Base-by-base conservation (phyloP, 1,140 invertebrate genomes). In the Hylaeus anthracinus region DNA sequence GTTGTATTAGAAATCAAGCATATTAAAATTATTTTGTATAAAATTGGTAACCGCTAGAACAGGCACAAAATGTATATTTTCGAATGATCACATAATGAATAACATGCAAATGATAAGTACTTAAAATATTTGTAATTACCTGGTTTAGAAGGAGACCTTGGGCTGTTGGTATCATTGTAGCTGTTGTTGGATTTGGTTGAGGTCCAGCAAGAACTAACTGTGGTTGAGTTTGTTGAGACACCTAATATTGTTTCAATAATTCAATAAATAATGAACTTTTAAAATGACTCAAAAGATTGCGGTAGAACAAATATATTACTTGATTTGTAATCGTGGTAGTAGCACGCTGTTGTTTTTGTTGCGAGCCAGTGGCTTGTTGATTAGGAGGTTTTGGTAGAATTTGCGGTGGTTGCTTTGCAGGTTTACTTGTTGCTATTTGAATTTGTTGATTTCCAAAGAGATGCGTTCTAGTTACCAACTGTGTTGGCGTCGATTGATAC, bases 381-480 rank as follows among this genome's bases (percentile, higher is more conserved):
- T 89, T 88, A 43, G 93, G 92, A 61, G 93, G 93, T 85, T 93
- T 93, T 8, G 93, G 93, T 72, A 93, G 80, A 83, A 93, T 93
- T 88, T 93, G 93, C 3, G 92, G 93, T 41, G 93, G 93, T 72
- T 93, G 93, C 73, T 93, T 93, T 26, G 92, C 88, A 3, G 90
- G 89, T 75, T 93, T 93, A 9, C 91, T 81, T 10, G 91, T 82
- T n/a, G 92, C 91, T 51, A 93, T 93, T 89, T 93, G 93, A 76
- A 93, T 93, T 88, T 93, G 93, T 56, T 93, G 93, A 88, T 93
- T 93, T 53, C 93, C 93, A 90, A 93, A 91, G 5, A 93, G 73
- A 73, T 93, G 92, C 2, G 92, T 91, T 39, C 92, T 85, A 37
- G 92, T 92, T 0, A 93, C 91, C 41, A 93, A 82, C 45, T 92